Base-by-base conservation (phyloP, 1,140 invertebrate genomes). In the Drosophila athabasca region DNA sequence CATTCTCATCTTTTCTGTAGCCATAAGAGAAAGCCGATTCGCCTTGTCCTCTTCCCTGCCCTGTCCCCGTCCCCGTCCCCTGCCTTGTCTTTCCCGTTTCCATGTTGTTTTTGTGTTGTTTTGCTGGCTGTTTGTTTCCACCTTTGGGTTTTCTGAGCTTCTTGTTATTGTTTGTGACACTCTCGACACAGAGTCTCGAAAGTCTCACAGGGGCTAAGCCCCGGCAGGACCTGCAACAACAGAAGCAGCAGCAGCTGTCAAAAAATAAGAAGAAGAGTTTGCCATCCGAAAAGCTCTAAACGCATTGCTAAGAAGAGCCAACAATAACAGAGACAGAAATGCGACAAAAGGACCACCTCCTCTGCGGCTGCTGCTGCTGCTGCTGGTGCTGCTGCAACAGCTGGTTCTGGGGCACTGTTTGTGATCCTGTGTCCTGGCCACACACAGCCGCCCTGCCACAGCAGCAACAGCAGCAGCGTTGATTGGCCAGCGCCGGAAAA, bases 401-500 rank as follows among this genome's bases (percentile, higher is more conserved):
- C 72, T 84, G 80, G 62, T 60, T 53, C 54, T 29, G 29, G 55
- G 50, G 44, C 35, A 31, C 19, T 45, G 65, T 52, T 52, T 66
- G 71, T 61, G 54, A 46, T 65, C 62, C 62, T 75, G 79, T 50
- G 43, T 65, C 62, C 62, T 75, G 79, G 80, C 74, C 79, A 74
- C 71, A 77, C 59, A 57, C 31, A 31, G 17, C 17, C 17, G 1
- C 17, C 9, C 35, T 0, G 35, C 35, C 9, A 13, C 35, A 39
- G 35, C 35, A 35, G 31, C 31, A 35, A 0, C 31, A 31, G 2
- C 31, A 35, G 35, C 35, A 79, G 64, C 68, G 77, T 81, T 84
- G 81, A 84, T 84, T 84, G 81, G 81, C 81, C 81, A 66, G 82
- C 62, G 73, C 82, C 81, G 82, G 81, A 87, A 84, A 81, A 84